phyloP scores from a whole-genome alignment of 1,140 invertebrate genomes.

The Psilanteris sp. region DNA sequence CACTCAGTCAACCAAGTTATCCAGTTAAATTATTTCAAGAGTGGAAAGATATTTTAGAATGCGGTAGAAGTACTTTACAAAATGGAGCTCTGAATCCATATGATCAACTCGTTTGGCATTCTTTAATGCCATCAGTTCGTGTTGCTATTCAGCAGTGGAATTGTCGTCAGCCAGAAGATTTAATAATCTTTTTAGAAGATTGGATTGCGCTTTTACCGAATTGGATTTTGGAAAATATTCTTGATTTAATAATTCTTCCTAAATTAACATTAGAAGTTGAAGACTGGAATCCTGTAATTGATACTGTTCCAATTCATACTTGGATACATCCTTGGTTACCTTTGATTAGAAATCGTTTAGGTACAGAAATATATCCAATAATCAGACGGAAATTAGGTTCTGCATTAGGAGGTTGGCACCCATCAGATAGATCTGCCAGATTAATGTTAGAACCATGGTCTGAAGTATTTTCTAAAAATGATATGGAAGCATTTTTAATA shows the following conservation, averaged over 20 bases:
- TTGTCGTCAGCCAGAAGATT: slow-evolving; percentile 85
- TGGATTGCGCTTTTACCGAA: slow-evolving; percentile 90
- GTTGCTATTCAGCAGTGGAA: slow-evolving; percentile 86
- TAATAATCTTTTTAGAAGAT: slow-evolving; percentile 89
- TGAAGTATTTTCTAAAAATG: slow-evolving; percentile 88
- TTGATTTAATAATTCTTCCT: slow-evolving; percentile 90
- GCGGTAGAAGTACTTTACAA: slow-evolving; percentile 74
- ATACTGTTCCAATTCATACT: slow-evolving; percentile 95
- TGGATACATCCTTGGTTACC: slow-evolving; percentile 98
- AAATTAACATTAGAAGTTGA: slow-evolving; percentile 89
- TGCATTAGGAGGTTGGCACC: slow-evolving; percentile 94
- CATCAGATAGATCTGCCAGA: slow-evolving; percentile 93
- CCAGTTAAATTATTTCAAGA: slow-evolving; percentile 85
- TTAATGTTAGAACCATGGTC: slow-evolving; percentile 96
- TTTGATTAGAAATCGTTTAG: slow-evolving; percentile 86
- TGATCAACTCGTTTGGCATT: slow-evolving; percentile 91
- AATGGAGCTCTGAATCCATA: slow-evolving; percentile 86
- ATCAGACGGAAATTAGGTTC: slow-evolving; percentile 94
- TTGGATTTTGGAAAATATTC: slow-evolving; percentile 91
- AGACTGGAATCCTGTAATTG: slow-evolving; percentile 96
- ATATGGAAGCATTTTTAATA: slow-evolving; percentile 91
- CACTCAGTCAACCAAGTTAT: slow-evolving; percentile 83
- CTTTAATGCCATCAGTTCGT: slow-evolving; percentile 91
- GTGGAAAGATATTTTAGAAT: slow-evolving; percentile 86
- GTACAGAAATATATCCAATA: slow-evolving; percentile 92